Evolutionary conservation across 2,113 vertebrate species (phyloP).

Genomic region (Rhombomys opimus): DNA sequence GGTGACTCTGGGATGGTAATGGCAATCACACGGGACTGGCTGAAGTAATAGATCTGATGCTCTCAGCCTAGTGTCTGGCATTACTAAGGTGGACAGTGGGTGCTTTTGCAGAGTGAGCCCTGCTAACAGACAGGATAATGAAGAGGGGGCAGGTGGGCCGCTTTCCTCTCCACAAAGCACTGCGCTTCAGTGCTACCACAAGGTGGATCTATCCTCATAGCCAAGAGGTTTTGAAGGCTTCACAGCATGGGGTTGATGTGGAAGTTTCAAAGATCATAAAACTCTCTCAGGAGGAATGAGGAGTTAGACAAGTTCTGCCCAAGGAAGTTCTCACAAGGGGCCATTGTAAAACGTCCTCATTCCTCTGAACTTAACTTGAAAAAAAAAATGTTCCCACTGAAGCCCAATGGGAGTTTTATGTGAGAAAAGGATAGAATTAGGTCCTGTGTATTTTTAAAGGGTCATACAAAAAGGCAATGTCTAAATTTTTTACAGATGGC

Average conservation of each 20-base stretch:
- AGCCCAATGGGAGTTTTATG: constrained; percentile 69
- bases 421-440: constrained; percentile 63
- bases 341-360: constrained; percentile 47
- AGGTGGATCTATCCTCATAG: background rate
- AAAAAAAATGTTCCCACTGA: constrained; percentile 52
- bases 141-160: background rate
- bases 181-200: background rate
- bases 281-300: constrained; percentile 44
- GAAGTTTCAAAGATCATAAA: constrained; percentile 37
- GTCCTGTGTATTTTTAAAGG: constrained; percentile 76
- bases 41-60: background rate
- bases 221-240: background rate
- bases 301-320: constrained; percentile 15
- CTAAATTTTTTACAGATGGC: constrained; percentile 76
- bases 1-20: background rate
- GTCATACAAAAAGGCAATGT: constrained; percentile 74
- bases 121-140: too few species aligned
- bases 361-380: constrained; percentile 69
- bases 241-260: background rate
- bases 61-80: background rate
- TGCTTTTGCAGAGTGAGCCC: background rate
- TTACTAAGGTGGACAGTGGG: background rate
- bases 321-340: constrained; percentile 68
- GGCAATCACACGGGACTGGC: background rate
- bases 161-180: background rate